These are phyloP conservation scores for Psilanteris sp. DNA, from an alignment of 1,140 invertebrate genomes.

Conservation along the genomic window DNA sequence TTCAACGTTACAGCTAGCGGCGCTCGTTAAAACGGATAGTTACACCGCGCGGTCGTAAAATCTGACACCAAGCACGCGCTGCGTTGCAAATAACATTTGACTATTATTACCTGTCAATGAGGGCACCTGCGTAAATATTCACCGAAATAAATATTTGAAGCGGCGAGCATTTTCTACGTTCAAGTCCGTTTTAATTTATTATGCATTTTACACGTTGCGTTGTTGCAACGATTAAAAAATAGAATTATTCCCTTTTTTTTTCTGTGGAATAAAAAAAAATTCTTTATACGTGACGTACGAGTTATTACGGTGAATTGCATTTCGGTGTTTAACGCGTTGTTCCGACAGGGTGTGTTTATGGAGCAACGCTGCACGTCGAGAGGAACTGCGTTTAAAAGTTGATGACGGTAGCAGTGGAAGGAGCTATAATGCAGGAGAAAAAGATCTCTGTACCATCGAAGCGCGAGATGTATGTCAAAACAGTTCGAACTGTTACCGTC, in stretches of 20 bases:
- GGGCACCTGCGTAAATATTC: not conserved
- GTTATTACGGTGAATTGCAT: too few relatives aligned
- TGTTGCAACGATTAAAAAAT: too few relatives aligned
- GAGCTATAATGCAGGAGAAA: slow-evolving; percentile 14
- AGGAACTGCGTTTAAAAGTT: too few relatives aligned
- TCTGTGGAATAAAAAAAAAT: too few relatives aligned
- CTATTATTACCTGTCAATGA: slow-evolving; percentile 48
- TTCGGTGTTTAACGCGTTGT: too few relatives aligned
- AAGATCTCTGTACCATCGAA: slow-evolving; percentile 75
- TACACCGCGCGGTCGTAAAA: slow-evolving; percentile 53
- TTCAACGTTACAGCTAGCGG: slow-evolving; percentile 34
- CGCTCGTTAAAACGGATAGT: slow-evolving; percentile 60
- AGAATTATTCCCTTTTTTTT: too few relatives aligned
- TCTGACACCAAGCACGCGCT: slow-evolving; percentile 53
- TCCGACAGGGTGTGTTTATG: too few relatives aligned
- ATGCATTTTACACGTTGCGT: too few relatives aligned
- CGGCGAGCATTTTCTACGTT: too few relatives aligned
- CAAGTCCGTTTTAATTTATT: too few relatives aligned
- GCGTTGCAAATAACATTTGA: slow-evolving; percentile 33
- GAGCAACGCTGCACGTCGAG: too few relatives aligned
- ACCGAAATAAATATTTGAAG: not conserved
- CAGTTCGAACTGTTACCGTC: slow-evolving; percentile 71
- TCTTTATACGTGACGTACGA: too few relatives aligned
- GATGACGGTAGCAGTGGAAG: not conserved
- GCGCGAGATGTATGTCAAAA: slow-evolving; percentile 67